phyloP scores from a whole-genome alignment of 2,888 invertebrate genomes.

The Amitus sp. region DNA sequence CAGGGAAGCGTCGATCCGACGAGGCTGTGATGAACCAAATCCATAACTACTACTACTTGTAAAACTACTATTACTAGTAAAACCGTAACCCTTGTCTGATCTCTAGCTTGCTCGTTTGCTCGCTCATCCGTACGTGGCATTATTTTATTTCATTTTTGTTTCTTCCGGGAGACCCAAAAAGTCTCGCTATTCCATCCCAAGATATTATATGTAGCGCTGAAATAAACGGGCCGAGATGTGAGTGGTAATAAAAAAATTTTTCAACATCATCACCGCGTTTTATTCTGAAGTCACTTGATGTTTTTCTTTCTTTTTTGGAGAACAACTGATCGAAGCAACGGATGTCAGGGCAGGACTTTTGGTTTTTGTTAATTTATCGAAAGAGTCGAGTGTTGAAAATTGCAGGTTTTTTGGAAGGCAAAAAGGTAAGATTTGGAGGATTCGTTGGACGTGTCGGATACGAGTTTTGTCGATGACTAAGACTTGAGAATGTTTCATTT shows the following conservation, averaged over 20 bases:
- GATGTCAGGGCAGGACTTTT: constrained; percentile 54
- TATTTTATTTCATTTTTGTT: neutral
- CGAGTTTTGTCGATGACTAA: too few relatives aligned
- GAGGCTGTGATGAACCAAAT: constrained; percentile 26
- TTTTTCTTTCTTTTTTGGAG: constrained; percentile 5
- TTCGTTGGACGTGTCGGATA: too few relatives aligned
- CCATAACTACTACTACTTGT: too few relatives aligned
- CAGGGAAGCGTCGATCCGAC: constrained; percentile 18
- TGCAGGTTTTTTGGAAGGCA: too few relatives aligned
- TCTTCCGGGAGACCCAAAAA: neutral
- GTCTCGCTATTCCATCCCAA: constrained; percentile 1
- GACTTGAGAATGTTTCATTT: too few relatives aligned
- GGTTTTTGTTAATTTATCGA: constrained; percentile 19
- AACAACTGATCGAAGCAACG: constrained; percentile 27
- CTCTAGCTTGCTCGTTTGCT: neutral
- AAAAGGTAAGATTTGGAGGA: neutral
- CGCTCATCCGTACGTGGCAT: neutral
- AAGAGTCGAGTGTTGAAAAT: too few relatives aligned
- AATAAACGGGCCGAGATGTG: constrained; percentile 30
- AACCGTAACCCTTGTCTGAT: constrained; percentile 6
- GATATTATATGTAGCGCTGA: constrained; percentile 3
- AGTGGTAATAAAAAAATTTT: constrained; percentile 58
- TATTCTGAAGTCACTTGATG: neutral
- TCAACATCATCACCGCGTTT: constrained; percentile 41
- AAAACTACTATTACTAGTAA: constrained; percentile 9